Base-by-base conservation (phyloP, 1,140 invertebrate genomes). In the Nixonia krombeini region DNA sequence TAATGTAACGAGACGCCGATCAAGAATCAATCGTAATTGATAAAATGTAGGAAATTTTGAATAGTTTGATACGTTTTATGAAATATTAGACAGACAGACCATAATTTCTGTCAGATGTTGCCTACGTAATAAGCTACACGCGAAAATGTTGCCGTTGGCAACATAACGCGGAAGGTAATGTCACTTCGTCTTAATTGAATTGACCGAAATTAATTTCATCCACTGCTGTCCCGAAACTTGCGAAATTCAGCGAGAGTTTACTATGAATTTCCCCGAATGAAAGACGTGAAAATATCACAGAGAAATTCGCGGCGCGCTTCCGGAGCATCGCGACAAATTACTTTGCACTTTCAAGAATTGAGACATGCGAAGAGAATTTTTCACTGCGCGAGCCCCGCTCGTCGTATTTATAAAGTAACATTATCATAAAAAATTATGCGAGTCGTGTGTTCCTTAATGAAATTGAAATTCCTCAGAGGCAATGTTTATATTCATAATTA, bases 121-220 rank as follows among this genome's bases (percentile, higher is more conserved):
- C 29, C 56, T 59, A 55, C 56, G 45, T 66, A 66, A 59, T 66
- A 59, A 66, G 63, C 63, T 37, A 59, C 49, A 51, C 51, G 38
- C 55, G 56, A 56, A 59, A 56, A 40, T 59, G 64, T 67, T 67
- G 56, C 64, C 64, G 25, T 33, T 44, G 56, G 64, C 64, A 59
- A 67, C 64, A 67, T 56, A 59, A 52, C 65, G 70, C 55, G 72
- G 71, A 75, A 78, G 74, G 70, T 65, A 68, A 70, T 69, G 72
- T 70, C 71, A 69, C 62, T 65, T 59, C 46, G 74, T 75, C 74
- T 81, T 82, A 82, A 82, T 82, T 81, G 79, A 80, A 79, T 82
- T 75, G 73, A 72, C 69, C 69, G 71, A 79, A 81, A 82, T 80
- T 82, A 82, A 82, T 81, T 81, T 81, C 76, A 80, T 78, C 73